Evolutionary conservation across 2,113 vertebrate genomes (phyloP).

Genomic region (Craseonycteris thonglongyai): DNA sequence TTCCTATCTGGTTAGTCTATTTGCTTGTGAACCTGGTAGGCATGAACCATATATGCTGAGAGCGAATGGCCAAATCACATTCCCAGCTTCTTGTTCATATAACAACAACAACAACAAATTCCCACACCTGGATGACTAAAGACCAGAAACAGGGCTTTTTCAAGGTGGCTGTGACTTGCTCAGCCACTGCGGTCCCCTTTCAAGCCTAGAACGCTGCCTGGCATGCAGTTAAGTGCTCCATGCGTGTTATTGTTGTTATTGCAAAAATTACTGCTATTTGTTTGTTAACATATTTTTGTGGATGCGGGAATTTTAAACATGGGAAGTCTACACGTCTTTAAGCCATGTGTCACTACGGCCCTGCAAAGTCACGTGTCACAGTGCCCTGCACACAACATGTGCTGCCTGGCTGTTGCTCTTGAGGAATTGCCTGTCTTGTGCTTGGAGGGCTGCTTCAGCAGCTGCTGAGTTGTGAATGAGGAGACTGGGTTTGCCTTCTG

Average conservation of each 20-base stretch:
- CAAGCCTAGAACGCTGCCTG: not conserved
- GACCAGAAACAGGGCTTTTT: not conserved
- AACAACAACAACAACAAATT: too few species aligned
- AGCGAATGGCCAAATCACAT: too few species aligned
- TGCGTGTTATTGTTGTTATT: not conserved
- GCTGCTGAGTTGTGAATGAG: not conserved
- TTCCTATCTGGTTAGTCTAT: not conserved
- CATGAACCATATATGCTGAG: not conserved
- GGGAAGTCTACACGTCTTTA: not conserved
- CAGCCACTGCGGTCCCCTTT: not conserved
- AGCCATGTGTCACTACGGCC: not conserved
- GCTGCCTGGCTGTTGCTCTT: not conserved
- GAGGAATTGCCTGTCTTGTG: not conserved
- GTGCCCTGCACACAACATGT: accelerated
- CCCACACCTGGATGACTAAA: not conserved
- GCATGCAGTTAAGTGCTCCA: not conserved
- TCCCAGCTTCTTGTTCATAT: too few species aligned
- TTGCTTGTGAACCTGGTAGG: not conserved
- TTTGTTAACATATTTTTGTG: not conserved
- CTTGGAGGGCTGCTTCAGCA: not conserved
- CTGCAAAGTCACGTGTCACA: not conserved
- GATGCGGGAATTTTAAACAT: not conserved
- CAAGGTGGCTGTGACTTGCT: not conserved
- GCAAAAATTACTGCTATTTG: not conserved
- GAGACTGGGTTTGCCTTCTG: not conserved